Evolutionary conservation across 1,140 invertebrate genomes (phyloP), one percentile per base, ranked within the genome.

Genomic region (Hylyphantes graminicola): DNA sequence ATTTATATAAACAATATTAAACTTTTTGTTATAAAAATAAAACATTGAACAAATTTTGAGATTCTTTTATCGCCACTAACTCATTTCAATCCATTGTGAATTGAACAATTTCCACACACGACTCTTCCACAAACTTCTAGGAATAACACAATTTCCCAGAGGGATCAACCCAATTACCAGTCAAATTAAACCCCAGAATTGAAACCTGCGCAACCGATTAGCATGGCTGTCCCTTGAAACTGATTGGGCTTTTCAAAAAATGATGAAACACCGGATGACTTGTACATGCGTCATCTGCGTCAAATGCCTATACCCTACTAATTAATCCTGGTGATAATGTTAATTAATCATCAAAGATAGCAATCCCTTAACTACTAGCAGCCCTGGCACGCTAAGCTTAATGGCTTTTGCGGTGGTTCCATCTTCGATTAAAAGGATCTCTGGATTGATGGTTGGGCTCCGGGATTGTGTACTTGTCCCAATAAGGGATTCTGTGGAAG

Each of bases 381-480:
- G 35, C 72, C 13, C 19, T 57, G 17, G 72, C 72, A 51, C 35
- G 64, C 59, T 57, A 21, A 57, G 48, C 59, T 63, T 76, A 76
- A 76, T 76, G 74, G 74, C 74, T 76, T 76, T 64, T 76, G 74
- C 74, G 74, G 74, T 76, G 63, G 74, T 76, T 76, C 50, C 51
- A 64, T 76, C 72, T 76, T 76, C 57, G 53, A 76, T 76, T 76
- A 63, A 76, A 76, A 64, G 74, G 57, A 48, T 50, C 74, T 48
- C 15, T 35, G 35, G 57, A 76, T 76, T 76, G 57, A 76, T 76
- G 59, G 59, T 74, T 55, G 13, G 74, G 59, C 19, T 21, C 21
- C n/a, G 72, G 51, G 57, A 61, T 35, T 35, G 35, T 35, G 35
- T 35, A 35, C 35, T 61, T 17, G 57, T 61, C 17, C 17, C 57